These are phyloP conservation scores for Parotia lawesii DNA, from an alignment of 2,113 vertebrate species.

Conservation along the genomic window DNA sequence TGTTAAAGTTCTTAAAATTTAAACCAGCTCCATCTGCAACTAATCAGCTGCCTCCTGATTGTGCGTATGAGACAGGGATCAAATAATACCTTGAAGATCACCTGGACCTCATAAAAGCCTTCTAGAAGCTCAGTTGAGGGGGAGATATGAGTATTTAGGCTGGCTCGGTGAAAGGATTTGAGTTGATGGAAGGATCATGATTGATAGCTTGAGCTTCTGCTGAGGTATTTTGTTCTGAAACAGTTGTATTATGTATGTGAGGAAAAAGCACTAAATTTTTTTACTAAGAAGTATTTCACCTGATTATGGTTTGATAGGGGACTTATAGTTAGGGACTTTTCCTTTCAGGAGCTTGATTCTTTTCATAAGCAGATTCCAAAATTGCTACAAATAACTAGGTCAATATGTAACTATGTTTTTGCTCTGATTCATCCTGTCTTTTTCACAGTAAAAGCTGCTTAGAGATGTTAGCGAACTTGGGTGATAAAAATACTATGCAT, in stretches of 20 bases:
- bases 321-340: neutral
- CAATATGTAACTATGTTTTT: neutral
- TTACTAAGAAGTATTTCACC: neutral
- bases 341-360: neutral
- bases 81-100: constrained; percentile 23
- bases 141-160: neutral
- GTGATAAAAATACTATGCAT: neutral
- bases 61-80: neutral
- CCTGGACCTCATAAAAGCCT: constrained; percentile 18
- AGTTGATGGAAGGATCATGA: neutral
- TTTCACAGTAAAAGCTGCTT: neutral
- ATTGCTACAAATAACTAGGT: neutral
- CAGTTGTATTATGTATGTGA: neutral
- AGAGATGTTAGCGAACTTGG: neutral
- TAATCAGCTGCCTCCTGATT: neutral
- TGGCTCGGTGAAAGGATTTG: neutral
- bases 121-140: neutral
- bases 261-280: neutral
- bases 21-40: neutral
- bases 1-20: constrained; percentile 8
- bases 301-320: neutral
- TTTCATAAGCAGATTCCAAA: neutral
- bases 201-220: neutral
- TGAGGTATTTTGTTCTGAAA: neutral
- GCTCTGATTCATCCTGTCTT: neutral